These are phyloP conservation scores for Anableps anableps DNA, from an alignment of 2,797 vertebrate species.

Conservation along the genomic window DNA sequence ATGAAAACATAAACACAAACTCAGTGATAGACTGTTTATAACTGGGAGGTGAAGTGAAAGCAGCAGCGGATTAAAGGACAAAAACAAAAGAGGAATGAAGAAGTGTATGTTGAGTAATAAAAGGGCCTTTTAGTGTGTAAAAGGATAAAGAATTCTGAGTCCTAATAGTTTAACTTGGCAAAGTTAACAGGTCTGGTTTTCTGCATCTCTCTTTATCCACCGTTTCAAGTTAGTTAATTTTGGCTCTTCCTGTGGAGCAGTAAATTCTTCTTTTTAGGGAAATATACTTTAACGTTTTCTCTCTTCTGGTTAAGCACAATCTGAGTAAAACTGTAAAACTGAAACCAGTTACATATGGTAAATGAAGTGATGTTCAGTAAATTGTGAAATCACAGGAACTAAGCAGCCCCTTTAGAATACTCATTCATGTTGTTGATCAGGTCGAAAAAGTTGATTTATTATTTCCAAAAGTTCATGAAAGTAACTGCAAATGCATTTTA, in stretches of 20 bases:
- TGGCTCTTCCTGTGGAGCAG: slow-evolving; percentile 1
- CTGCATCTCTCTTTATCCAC: slow-evolving; percentile 10
- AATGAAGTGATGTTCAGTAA: background rate
- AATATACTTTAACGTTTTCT: background rate
- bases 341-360: background rate
- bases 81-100: background rate
- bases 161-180: slow-evolving; percentile 14
- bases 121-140: background rate
- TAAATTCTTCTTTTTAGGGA: background rate
- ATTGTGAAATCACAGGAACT: background rate
- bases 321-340: background rate
- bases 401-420: background rate
- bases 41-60: background rate
- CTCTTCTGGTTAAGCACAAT: background rate
- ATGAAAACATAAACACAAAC: slow-evolving; percentile 4
- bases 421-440: background rate
- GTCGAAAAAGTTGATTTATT: background rate
- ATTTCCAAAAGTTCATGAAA: background rate
- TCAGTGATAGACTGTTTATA: slow-evolving; percentile 15
- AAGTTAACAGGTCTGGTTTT: slow-evolving; percentile 4
- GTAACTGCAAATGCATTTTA: background rate
- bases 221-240: background rate
- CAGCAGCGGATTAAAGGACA: background rate
- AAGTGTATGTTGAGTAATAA: background rate
- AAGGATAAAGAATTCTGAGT: background rate